Evolutionary conservation across 1,140 invertebrate genomes (phyloP), one percentile per base, ranked within the genome.

Genomic region (Caenorhabditis brenneri): DNA sequence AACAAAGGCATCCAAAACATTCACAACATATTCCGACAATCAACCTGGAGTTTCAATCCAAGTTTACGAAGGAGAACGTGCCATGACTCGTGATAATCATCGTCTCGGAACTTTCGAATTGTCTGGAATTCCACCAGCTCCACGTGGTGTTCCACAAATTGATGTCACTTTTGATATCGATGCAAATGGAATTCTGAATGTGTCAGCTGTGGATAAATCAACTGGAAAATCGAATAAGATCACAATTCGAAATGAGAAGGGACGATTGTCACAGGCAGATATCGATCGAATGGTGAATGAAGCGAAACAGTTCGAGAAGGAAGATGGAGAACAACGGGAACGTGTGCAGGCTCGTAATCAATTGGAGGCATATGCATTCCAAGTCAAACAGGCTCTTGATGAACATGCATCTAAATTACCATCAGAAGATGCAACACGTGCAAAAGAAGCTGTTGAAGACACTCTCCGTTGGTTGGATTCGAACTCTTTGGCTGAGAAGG

Each of bases 61-160:
- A 46, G 86, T 87, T 15, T 93, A 89, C 87, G 93, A 93, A 88
- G 93, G 93, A 79, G 93, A 93, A 88, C 90, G 93, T 85, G 92
- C 93, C 22, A 93, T 93, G 93, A 93, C 93, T 74, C 93, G 93
- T 86, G 95, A 96, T 88, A 96, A 96, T 92, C 96, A 97, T 91
- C 91, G 96, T 1, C 93, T 97, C 60, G 96, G 96, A 84, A 96
- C 96, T 91, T 97, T 98, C 92, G 95, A 97, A 89, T 93, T 98
- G 27, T 95, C 94, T 82, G 96, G 95, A 48, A 97, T 97, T 88
- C 96, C 96, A 36, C 96, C 96, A n/a, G 96, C 96, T 86, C 96
- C 96, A 0, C 93, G 96, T 80, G 96, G 96, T 84, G 95, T 97
- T 0, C 96, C 96, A 29, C 95, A 97, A 92, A 96, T 92, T 58